phyloP scores from a whole-genome alignment of 35 echinoderm and acorn worm species.

The Apostichopus japonicus region DNA sequence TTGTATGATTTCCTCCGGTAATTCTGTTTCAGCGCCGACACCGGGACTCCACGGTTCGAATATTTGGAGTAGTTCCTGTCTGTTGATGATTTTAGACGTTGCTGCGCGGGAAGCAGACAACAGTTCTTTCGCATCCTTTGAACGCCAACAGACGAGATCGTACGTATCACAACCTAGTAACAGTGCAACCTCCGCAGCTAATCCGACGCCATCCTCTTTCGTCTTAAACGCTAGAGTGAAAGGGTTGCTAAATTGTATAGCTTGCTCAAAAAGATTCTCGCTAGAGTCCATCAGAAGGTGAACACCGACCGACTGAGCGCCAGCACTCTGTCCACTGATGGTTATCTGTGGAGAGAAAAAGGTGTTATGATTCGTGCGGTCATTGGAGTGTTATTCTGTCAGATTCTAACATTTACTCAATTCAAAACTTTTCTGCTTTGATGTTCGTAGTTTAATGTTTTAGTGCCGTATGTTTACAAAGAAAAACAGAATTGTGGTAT shows the following conservation, averaged over 20 bases:
- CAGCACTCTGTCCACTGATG: conserved; percentile 67
- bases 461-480: too few species aligned
- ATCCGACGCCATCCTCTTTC: conserved; percentile 25
- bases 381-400: too few species aligned
- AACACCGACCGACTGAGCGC: conserved; percentile 57
- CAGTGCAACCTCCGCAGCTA: conserved; percentile 40
- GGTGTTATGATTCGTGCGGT: too few species aligned
- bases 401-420: too few species aligned
- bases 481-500: too few species aligned
- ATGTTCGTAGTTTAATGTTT: too few species aligned
- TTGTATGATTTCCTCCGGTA: conserved; percentile 38
- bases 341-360: conserved; percentile 22
- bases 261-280: conserved; percentile 55
- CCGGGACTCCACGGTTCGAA: conserved; percentile 68
- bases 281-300: conserved; percentile 55
- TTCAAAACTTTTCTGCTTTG: too few species aligned
- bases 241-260: conserved; percentile 59
- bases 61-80: conserved; percentile 23
- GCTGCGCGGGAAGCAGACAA: conserved; percentile 24
- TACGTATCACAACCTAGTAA: conserved; percentile 42
- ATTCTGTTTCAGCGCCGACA: conserved; percentile 34
- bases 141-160: conserved; percentile 56
- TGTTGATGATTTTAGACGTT: conserved; percentile 20
- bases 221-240: conserved; percentile 64
- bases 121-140: background rate